A percentile compares a stretch with the other conserved stretches of the same genome.
Conservation (phyloP, 1,140 invertebrate species). For the Trachymyrmex septentrionalis region DNA sequence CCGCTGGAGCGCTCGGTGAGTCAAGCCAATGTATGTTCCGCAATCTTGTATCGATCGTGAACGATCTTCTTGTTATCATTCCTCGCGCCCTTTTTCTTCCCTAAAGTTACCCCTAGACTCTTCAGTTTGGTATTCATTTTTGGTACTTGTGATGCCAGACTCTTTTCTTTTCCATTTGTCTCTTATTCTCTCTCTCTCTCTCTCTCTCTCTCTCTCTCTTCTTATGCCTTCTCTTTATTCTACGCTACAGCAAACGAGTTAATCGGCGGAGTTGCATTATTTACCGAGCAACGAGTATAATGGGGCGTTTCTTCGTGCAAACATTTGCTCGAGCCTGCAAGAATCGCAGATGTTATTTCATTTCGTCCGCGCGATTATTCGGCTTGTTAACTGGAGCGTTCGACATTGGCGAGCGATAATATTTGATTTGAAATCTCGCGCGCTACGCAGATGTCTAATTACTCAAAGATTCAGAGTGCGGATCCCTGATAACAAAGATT, state of each 20-base stretch:
- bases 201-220: background rate
- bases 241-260: slow-evolving; percentile 74
- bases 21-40: slow-evolving; percentile 45
- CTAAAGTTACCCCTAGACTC: background rate
- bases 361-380: slow-evolving; percentile 64
- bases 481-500: background rate
- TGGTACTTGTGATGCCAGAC: background rate
- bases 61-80: slow-evolving; percentile 13
- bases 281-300: slow-evolving; percentile 79
- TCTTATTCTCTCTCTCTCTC: background rate
- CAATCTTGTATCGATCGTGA: slow-evolving; percentile 28
- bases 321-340: slow-evolving; percentile 69
- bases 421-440: slow-evolving; percentile 57
- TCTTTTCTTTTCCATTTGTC: background rate
- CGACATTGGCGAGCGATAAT: slow-evolving; percentile 50
- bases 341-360: slow-evolving; percentile 65
- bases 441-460: slow-evolving; percentile 57
- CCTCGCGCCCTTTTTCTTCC: too few relatives aligned
- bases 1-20: slow-evolving; percentile 90
- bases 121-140: background rate
- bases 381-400: slow-evolving; percentile 66
- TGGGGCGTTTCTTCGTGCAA: slow-evolving; percentile 69
- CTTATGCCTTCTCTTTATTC: slow-evolving; percentile 11
- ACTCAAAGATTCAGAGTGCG: background rate
- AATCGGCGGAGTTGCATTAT: slow-evolving; percentile 79